Percentiles rank a stretch among this genome's conserved stretches.
Evolutionary conservation across 2,888 invertebrate species (phyloP).

Genomic region (Morinoia aosen): DNA sequence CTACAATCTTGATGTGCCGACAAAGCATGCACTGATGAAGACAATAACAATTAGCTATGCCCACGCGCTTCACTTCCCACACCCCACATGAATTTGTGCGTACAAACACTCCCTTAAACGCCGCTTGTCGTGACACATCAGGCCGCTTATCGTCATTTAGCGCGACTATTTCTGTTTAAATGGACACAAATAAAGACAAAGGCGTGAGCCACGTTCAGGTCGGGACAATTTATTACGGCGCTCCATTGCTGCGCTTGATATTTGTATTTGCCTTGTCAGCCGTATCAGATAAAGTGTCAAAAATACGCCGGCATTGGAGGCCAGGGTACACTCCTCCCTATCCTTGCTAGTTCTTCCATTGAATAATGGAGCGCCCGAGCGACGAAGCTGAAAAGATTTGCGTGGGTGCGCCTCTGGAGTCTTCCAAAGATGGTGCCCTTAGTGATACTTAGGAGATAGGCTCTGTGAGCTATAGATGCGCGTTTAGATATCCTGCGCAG

Average conservation of each 20-base stretch:
- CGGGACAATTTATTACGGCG: not conserved
- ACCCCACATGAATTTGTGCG: not conserved
- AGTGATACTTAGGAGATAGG: constrained; percentile 35
- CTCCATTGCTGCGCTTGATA: constrained; percentile 34
- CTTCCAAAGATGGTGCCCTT: not conserved
- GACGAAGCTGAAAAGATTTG: not conserved
- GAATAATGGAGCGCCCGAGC: constrained; percentile 38
- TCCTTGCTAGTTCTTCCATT: not conserved
- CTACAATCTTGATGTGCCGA: not conserved
- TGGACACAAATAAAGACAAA: not conserved
- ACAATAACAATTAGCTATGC: not conserved
- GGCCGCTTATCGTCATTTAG: not conserved
- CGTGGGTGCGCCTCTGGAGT: not conserved
- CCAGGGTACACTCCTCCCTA: not conserved
- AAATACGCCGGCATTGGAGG: constrained; percentile 19
- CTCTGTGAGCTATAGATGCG: not conserved
- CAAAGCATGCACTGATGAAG: not conserved
- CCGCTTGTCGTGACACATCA: not conserved
- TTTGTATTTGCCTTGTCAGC: constrained; percentile 49
- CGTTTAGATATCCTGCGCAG: not conserved
- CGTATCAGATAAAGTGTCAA: constrained; percentile 51
- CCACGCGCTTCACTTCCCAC: not conserved
- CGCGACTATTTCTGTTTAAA: not conserved
- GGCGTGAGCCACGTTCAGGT: not conserved
- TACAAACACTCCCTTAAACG: not conserved